These are phyloP conservation scores for Rana temporaria DNA, from an alignment of 2,113 vertebrate genomes.

Conservation along the genomic window DNA sequence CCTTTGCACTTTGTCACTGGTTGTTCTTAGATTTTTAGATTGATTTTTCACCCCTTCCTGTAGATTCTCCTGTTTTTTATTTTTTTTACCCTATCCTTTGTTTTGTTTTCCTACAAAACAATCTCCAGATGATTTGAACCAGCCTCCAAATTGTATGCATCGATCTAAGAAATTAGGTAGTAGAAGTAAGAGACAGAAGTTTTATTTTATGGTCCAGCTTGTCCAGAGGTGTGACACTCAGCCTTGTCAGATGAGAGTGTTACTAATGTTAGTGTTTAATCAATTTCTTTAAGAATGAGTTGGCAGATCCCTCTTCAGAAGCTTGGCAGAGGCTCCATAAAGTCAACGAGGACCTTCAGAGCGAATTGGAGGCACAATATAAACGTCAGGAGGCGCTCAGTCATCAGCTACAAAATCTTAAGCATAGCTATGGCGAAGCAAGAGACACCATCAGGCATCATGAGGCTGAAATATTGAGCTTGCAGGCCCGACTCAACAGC, in stretches of 20 bases:
- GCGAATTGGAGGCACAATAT: slow-evolving; percentile 87
- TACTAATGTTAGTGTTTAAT: slow-evolving; percentile 90
- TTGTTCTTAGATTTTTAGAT: neutral
- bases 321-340: slow-evolving; percentile 91
- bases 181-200: slow-evolving; percentile 67
- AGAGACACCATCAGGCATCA: slow-evolving; percentile 88
- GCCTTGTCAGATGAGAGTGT: slow-evolving; percentile 77
- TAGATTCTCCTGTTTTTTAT: slow-evolving; percentile 54
- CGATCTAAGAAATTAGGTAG: slow-evolving; percentile 67
- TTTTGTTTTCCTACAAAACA: slow-evolving; percentile 25
- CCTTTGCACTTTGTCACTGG: neutral
- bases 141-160: slow-evolving; percentile 29
- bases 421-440: slow-evolving; percentile 89
- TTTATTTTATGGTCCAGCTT: slow-evolving; percentile 71
- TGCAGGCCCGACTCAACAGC: slow-evolving; percentile 84
- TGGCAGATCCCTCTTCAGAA: slow-evolving; percentile 80
- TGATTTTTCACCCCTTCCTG: slow-evolving; percentile 57
- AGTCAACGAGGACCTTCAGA: slow-evolving; percentile 91
- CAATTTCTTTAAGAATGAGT: slow-evolving; percentile 95
- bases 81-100: slow-evolving; percentile 52
- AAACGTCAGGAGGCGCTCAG: slow-evolving; percentile 86
- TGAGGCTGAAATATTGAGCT: slow-evolving; percentile 85
- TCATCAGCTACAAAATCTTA: slow-evolving; percentile 87
- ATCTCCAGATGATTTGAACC: slow-evolving; percentile 9
- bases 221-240: slow-evolving; percentile 93